A percentile compares a stretch with the other conserved stretches of the same genome.
Conservation (phyloP, 2,888 invertebrate genomes). For the Hedychridium roseum region DNA sequence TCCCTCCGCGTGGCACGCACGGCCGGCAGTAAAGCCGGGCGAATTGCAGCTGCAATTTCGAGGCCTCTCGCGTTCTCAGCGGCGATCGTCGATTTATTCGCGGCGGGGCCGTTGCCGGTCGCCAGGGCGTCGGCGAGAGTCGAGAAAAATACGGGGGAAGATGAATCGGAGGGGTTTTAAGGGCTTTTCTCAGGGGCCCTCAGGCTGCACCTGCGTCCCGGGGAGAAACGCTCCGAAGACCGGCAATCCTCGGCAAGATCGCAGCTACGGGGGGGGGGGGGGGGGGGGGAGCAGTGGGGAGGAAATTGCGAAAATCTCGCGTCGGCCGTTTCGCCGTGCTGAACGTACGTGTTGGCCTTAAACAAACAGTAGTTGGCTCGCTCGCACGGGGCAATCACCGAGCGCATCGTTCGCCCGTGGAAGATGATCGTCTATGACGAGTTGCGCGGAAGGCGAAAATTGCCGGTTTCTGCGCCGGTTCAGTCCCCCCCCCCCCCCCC, state of each 20-base stretch:
- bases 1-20: too few relatives aligned
- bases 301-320: slow-evolving; percentile 48
- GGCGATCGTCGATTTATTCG: too few relatives aligned
- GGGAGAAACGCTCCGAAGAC: too few relatives aligned
- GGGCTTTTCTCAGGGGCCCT: too few relatives aligned
- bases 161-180: too few relatives aligned
- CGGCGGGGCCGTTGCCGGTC: too few relatives aligned
- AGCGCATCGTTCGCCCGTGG: not conserved
- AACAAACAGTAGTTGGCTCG: slow-evolving; percentile 59
- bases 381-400: slow-evolving; percentile 40
- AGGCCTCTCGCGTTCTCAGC: too few relatives aligned
- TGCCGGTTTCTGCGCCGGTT: not conserved
- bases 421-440: not conserved
- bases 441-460: not conserved
- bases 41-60: slow-evolving; percentile 1
- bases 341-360: slow-evolving; percentile 52
- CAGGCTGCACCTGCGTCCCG: too few relatives aligned
- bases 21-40: too few relatives aligned
- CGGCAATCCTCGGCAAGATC: too few relatives aligned
- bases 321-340: slow-evolving; percentile 47
- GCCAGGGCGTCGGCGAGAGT: too few relatives aligned
- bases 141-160: too few relatives aligned
- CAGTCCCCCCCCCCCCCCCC: not conserved
- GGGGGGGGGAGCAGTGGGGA: slow-evolving; percentile 1
- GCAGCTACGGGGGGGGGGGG: not conserved